These are phyloP conservation scores for Spodoptera exigua DNA, from an alignment of 2,888 invertebrate species.

Conservation along the genomic window DNA sequence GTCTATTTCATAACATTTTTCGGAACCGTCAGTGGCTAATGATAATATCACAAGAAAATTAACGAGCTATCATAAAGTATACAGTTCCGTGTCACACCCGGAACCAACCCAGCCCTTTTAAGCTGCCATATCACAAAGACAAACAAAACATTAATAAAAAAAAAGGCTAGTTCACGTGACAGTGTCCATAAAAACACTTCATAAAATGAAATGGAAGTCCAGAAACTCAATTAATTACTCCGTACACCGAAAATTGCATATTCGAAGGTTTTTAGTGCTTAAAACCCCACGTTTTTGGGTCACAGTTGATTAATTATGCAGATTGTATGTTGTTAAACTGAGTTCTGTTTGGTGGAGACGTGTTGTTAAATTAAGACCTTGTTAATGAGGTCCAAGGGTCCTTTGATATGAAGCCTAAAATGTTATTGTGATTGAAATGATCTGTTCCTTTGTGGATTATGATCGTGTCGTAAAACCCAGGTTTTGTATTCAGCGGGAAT, in stretches of 20 bases:
- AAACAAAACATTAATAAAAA: constrained; percentile 36
- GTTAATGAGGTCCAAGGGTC: constrained; percentile 26
- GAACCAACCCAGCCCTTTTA: constrained; percentile 30
- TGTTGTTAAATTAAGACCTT: constrained; percentile 38
- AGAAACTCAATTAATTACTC: constrained; percentile 16
- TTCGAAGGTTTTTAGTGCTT: constrained; percentile 15
- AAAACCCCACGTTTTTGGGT: constrained; percentile 38
- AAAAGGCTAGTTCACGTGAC: constrained; percentile 42
- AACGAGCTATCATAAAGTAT: constrained; percentile 27
- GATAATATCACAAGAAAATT: constrained; percentile 21
- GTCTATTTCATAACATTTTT: too few species aligned
- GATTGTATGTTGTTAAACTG: constrained; percentile 26
- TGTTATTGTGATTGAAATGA: constrained; percentile 3
- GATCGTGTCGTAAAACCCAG: constrained; percentile 4
- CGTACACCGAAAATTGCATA: constrained; percentile 12
- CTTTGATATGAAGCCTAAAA: constrained; percentile 12
- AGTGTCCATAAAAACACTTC: constrained; percentile 3
- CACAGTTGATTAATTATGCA: constrained; percentile 48
- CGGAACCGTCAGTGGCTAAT: constrained; percentile 1
- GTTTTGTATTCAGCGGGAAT: too few species aligned
- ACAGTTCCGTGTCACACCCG: constrained; percentile 33
- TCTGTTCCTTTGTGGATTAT: constrained; percentile 20
- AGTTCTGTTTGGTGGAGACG: constrained; percentile 17
- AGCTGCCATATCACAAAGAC: constrained; percentile 27
- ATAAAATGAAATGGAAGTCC: constrained; percentile 21